phyloP scores from a whole-genome alignment of 2,888 invertebrate genomes.

The Augochlorella aurata region DNA sequence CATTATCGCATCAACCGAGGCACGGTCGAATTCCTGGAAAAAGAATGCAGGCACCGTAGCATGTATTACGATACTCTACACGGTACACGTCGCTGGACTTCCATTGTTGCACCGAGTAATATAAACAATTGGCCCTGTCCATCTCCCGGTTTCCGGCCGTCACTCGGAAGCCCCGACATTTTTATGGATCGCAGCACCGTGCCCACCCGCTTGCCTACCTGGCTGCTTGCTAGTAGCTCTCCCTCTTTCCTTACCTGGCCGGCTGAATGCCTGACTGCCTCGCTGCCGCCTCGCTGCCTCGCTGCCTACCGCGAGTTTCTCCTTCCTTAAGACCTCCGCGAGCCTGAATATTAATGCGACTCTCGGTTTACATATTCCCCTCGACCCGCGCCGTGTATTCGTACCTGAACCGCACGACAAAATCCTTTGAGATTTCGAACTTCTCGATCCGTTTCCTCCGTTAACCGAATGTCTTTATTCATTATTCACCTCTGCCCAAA shows the following conservation, averaged over 20 bases:
- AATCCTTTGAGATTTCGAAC: slow-evolving; percentile 59
- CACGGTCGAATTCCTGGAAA: slow-evolving; percentile 79
- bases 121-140: slow-evolving; percentile 82
- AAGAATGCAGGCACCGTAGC: slow-evolving; percentile 68
- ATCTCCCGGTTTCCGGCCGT: slow-evolving; percentile 80
- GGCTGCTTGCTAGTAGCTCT: slow-evolving; percentile 1
- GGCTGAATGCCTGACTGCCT: slow-evolving; percentile 12
- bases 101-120: slow-evolving; percentile 80
- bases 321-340: slow-evolving; percentile 64
- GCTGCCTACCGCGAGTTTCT: slow-evolving; percentile 53
- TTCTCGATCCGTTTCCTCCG: slow-evolving; percentile 37
- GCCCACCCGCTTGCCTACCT: slow-evolving; percentile 52
- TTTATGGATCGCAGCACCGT: slow-evolving; percentile 80
- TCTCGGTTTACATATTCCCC: slow-evolving; percentile 64
- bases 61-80: slow-evolving; percentile 66
- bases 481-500: slow-evolving; percentile 37
- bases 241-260: slow-evolving; percentile 14
- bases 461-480: slow-evolving; percentile 37
- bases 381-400: slow-evolving; percentile 49
- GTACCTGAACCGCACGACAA: slow-evolving; percentile 56
- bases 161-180: slow-evolving; percentile 80
- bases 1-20: slow-evolving; percentile 69
- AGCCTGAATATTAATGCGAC: slow-evolving; percentile 69
- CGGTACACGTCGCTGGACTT: slow-evolving; percentile 69
- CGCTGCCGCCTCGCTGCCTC: slow-evolving; percentile 20